These are phyloP conservation scores for Subanguina moxae DNA, from an alignment of 1,140 invertebrate genomes.

Conservation along the genomic window DNA sequence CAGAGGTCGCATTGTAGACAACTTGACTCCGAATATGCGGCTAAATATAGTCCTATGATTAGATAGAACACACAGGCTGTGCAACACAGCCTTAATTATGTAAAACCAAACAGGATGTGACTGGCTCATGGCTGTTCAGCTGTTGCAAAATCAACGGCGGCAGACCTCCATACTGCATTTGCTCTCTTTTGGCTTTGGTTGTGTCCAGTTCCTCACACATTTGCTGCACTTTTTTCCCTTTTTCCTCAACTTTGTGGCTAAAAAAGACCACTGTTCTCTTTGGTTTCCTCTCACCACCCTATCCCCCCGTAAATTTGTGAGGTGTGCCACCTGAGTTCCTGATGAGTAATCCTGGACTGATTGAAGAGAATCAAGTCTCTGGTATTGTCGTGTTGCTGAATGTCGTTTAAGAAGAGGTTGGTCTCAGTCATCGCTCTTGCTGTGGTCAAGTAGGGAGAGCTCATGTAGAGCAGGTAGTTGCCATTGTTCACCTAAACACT, in stretches of 20 bases:
- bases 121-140: conserved; percentile 53
- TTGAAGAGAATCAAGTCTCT: conserved; percentile 62
- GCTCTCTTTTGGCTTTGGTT: conserved; percentile 60
- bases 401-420: conserved; percentile 43
- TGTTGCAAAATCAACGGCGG: conserved; percentile 60
- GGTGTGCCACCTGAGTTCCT: conserved; percentile 59
- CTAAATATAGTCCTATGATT: conserved; percentile 8
- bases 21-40: conserved; percentile 60
- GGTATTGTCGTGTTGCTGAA: conserved; percentile 61
- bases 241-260: conserved; percentile 33
- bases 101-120: conserved; percentile 47
- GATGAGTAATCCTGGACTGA: conserved; percentile 59
- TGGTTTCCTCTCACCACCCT: conserved; percentile 56
- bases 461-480: conserved; percentile 60
- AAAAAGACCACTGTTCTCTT: background rate
- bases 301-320: conserved; percentile 33
- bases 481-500: conserved; percentile 21
- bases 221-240: conserved; percentile 10
- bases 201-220: conserved; percentile 54
- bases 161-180: background rate
- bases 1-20: conserved; percentile 62
- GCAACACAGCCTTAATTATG: background rate
- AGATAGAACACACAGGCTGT: background rate
- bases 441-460: conserved; percentile 59
- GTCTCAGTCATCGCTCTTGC: conserved; percentile 39